Conservation (phyloP, 2,113 vertebrate species). For the Dinomys branickii region DNA sequence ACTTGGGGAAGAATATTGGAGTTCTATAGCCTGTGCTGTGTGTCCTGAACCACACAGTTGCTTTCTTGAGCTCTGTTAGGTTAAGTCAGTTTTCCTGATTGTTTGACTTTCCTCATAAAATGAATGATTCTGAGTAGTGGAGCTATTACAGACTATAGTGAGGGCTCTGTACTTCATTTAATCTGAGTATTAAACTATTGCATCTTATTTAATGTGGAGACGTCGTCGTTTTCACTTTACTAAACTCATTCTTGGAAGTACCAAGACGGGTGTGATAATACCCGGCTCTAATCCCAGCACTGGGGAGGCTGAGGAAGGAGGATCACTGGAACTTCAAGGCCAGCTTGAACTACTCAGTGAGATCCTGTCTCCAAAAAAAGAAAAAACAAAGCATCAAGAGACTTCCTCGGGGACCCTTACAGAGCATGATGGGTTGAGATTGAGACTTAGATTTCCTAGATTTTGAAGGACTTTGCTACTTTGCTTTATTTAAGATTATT, state of each 20-base stretch:
- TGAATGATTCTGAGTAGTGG: neutral
- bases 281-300: neutral
- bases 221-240: neutral
- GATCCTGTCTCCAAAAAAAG: neutral
- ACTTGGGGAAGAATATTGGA: neutral
- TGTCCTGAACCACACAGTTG: neutral
- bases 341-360: neutral
- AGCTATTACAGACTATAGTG: neutral
- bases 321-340: neutral
- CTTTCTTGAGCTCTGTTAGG: constrained; percentile 30
- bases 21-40: neutral
- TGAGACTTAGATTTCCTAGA: neutral
- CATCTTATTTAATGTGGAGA: constrained; percentile 36
- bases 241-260: neutral
- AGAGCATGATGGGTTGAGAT: neutral
- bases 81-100: neutral
- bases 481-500: neutral
- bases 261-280: neutral
- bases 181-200: neutral
- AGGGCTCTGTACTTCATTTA: neutral
- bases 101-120: neutral
- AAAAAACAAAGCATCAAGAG: neutral
- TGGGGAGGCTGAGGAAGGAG: neutral
- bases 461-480: neutral
- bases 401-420: neutral